Percentiles rank a stretch among this genome's conserved stretches.
These are phyloP conservation scores for Pseudonaja textilis DNA, from an alignment of 2,113 vertebrate species.

Conservation along the genomic window DNA sequence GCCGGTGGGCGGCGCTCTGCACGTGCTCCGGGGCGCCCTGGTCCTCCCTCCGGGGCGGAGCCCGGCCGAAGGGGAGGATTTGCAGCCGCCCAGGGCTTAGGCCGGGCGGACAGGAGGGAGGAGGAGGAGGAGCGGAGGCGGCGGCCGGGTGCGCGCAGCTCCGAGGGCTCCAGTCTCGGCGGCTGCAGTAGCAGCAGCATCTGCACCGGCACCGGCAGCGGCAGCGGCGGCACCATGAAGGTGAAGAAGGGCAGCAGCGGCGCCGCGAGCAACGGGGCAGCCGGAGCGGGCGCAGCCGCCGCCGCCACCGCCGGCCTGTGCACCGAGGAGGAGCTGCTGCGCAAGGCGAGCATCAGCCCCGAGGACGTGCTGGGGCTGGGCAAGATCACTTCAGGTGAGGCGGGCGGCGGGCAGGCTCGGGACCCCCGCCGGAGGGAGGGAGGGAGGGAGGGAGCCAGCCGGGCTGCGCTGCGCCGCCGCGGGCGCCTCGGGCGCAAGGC, in stretches of 20 bases:
- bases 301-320: conserved; percentile 46
- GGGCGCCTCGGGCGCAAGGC: neutral
- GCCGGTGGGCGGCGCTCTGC: neutral
- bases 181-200: conserved; percentile 56
- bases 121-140: neutral
- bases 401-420: neutral
- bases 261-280: neutral
- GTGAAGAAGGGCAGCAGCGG: conserved; percentile 69
- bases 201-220: too few species aligned
- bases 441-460: too few species aligned
- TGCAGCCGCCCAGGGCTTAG: conserved; percentile 11
- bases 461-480: too few species aligned
- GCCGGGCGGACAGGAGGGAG: neutral
- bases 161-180: conserved; percentile 54
- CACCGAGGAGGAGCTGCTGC: conserved; percentile 77
- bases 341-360: conserved; percentile 76
- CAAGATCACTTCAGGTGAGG: conserved; percentile 93
- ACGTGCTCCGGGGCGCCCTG: neutral
- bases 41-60: neutral
- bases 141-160: neutral
- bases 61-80: conserved; percentile 27
- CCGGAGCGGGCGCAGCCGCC: conserved; percentile 17
- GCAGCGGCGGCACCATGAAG: conserved; percentile 63
- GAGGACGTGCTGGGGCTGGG: conserved; percentile 91
- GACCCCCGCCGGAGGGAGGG: neutral